Base-by-base conservation (phyloP, 2,888 invertebrate genomes). In the Masnerella sp. region DNA sequence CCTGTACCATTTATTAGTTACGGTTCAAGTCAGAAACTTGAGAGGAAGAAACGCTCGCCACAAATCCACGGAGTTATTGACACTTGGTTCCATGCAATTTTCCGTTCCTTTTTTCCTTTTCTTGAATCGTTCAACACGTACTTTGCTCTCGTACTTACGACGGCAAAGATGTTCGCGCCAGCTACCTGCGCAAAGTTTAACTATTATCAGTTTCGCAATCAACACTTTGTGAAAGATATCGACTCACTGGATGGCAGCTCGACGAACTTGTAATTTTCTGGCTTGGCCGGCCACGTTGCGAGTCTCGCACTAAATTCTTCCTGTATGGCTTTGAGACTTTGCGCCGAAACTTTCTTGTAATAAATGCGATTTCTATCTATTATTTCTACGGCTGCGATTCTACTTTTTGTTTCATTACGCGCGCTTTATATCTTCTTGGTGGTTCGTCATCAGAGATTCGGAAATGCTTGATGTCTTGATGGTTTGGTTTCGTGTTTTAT, bases 31-130 rank as follows among this genome's bases (percentile, higher is more conserved):
- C 76, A 62, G 78, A 76, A 79, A 77, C 76, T 14, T 1, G n/a
- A 20, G 32, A 32, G 14, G 14, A 20, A 5, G 14, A 42, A 42
- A 42, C 5, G 20, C 12, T 17, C 32, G 67, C 77, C 76, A 79
- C 82, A 82, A 83, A 82, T 83, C 80, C 74, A 78, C 51, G 62
- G 76, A 79, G 78, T 81, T 81, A 83, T 83, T 82, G 82, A 79
- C 81, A 78, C 76, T 75, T 64, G 71, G 72, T 52, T 75, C 52
- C 17, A 43, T 47, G 30, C 47, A 42, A 56, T 73, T 75, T 74
- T 62, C 74, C 58, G 22, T 54, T 34, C 30, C 18, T 14, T 18
- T 62, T 47, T 43, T 64, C 51, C 56, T 17, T 54, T 56, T 25
- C 32, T 47, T 47, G 38, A 59, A 52, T 18, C 22, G 30, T 59